These are phyloP conservation scores for Noctuana brunneofusca DNA, from an alignment of 2,888 invertebrate species.

Conservation along the genomic window DNA sequence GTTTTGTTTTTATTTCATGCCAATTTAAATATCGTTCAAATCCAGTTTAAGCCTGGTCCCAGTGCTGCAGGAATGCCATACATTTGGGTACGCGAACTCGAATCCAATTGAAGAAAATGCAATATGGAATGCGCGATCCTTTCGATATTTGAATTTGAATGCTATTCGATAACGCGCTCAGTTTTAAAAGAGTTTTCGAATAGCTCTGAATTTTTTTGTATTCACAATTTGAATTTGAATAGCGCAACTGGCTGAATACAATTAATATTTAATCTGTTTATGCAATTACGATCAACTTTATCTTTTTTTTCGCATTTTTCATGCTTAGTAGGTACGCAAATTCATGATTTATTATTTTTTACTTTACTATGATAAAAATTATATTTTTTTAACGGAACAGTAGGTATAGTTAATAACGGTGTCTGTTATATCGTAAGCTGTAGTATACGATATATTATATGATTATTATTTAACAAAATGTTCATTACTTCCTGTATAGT, in stretches of 20 bases:
- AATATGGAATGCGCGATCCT: constrained; percentile 28
- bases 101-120: constrained; percentile 34
- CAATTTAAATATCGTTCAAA: not conserved
- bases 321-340: too few species aligned
- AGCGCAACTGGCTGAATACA: not conserved
- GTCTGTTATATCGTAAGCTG: too few species aligned
- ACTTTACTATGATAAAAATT: too few species aligned
- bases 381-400: too few species aligned
- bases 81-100: constrained; percentile 21
- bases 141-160: constrained; percentile 35
- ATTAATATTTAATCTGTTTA: constrained; percentile 13
- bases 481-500: too few species aligned
- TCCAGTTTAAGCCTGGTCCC: not conserved
- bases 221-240: constrained; percentile 28
- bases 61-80: constrained; percentile 12
- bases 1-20: not conserved
- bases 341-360: too few species aligned
- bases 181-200: constrained; percentile 30
- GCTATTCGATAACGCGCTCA: constrained; percentile 30
- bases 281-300: not conserved
- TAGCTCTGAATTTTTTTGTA: constrained; percentile 22
- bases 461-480: too few species aligned
- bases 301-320: not conserved
- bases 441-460: too few species aligned
- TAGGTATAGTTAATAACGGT: too few species aligned